These are phyloP conservation scores for Paracanthobrama guichenoti DNA, from an alignment of 2,113 vertebrate genomes.

Conservation along the genomic window DNA sequence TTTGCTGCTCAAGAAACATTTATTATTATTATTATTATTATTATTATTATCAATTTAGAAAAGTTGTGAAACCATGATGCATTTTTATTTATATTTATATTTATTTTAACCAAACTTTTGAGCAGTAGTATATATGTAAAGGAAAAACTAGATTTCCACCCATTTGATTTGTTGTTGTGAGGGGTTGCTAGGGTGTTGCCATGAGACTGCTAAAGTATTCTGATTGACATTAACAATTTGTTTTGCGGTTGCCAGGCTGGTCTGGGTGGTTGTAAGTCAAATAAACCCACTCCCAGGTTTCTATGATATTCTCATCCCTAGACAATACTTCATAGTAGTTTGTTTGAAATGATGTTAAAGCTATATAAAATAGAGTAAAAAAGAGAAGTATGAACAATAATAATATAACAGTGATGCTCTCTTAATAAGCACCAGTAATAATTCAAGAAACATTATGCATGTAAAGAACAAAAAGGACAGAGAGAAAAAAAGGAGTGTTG, in stretches of 20 bases:
- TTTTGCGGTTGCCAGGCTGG: not conserved
- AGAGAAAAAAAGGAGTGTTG: constrained; percentile 2
- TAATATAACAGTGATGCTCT: not conserved
- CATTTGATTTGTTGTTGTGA: not conserved
- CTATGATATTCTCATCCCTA: not conserved
- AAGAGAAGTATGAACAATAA: not conserved
- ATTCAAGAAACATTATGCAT: not conserved
- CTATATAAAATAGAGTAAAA: not conserved
- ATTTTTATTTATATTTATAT: too few relatives aligned
- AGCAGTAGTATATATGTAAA: not conserved
- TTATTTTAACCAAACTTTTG: too few relatives aligned
- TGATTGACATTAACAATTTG: not conserved
- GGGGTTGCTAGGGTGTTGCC: not conserved
- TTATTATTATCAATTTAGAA: too few relatives aligned
- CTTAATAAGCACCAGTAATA: not conserved
- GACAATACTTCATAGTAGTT: not conserved
- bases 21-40: too few relatives aligned
- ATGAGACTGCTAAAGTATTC: not conserved
- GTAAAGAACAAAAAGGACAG: not conserved
- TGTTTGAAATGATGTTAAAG: not conserved
- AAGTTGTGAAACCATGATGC: not conserved
- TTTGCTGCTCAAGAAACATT: too few relatives aligned
- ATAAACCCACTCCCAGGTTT: not conserved
- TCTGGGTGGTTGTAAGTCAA: not conserved
- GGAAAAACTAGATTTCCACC: not conserved